Conservation (phyloP, 2,113 vertebrate genomes). For the Dromaius novaehollandiae region DNA sequence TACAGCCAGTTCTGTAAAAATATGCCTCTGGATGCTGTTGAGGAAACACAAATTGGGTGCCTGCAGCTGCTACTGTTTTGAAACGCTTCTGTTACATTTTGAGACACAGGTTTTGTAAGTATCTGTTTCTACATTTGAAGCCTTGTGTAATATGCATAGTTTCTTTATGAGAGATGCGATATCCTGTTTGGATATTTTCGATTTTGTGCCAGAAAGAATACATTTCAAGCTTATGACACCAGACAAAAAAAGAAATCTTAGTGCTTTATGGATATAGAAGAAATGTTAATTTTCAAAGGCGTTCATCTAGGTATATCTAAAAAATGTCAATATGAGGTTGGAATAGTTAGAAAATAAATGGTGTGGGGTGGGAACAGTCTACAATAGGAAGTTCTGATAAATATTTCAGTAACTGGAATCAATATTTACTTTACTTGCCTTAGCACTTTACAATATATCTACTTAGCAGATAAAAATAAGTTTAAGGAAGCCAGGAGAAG, state of each 20-base stretch:
- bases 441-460: neutral
- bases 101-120: slow-evolving; percentile 50
- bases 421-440: slow-evolving; percentile 10
- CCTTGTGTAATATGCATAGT: slow-evolving; percentile 59
- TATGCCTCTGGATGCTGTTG: neutral
- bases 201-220: slow-evolving; percentile 42
- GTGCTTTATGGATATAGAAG: neutral
- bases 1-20: neutral
- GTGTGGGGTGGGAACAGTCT: neutral
- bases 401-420: slow-evolving; percentile 7
- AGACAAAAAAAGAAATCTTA: neutral
- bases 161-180: slow-evolving; percentile 63
- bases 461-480: slow-evolving; percentile 6
- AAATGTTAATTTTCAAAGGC: neutral
- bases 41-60: neutral
- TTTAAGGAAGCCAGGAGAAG: neutral
- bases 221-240: neutral
- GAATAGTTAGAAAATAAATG: slow-evolving; percentile 4
- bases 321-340: neutral
- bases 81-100: slow-evolving; percentile 71
- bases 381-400: neutral
- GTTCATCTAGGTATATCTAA: neutral
- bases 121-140: slow-evolving; percentile 69
- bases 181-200: slow-evolving; percentile 7
- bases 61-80: slow-evolving; percentile 68